Evolutionary conservation across 2,113 vertebrate genomes (phyloP), one percentile per base, ranked within the genome.

Genomic region (Trogon surrucura): DNA sequence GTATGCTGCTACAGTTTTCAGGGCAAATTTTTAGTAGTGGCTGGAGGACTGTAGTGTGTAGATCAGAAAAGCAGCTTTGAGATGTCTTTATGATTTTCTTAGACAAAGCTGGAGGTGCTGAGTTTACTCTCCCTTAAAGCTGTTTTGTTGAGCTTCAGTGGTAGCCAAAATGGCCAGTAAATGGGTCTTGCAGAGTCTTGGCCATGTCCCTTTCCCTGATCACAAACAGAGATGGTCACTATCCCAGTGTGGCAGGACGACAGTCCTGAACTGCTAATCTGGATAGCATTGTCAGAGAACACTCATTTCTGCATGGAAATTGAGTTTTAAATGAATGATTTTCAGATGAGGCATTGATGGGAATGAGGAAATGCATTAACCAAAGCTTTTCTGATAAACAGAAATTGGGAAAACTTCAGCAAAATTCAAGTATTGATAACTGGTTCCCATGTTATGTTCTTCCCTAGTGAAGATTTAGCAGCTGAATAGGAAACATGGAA

Each of bases 211-310:
- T 50, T 36, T 44, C 26, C 26, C 26, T 65, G 13, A 16, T 19
- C 5, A 13, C 4, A 44, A 27, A 36, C n/a, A 14, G 60, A 71
- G 60, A n/a, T 2, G 2, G 14, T 5, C 5, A 1, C 6, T 22
- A 34, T 57, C 19, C 51, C 22, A 19, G 10, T 47, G 13, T 1
- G 2, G 54, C 48, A 20, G 58, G 5, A 61, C 1, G 7, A 14
- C 4, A 3, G 13, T 75, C 16, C 64, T 54, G 7, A 75, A 19
- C 62, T 56, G 41, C 44, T 19, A 8, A 18, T 57, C 44, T 65
- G 38, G 56, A 5, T 65, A 30, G 6, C 6, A 7, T 29, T 78
- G 41, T 15, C 58, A 56, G 58, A 61, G 38, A 38, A 19, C 3
- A 10, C 7, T 60, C 1, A 41, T 38, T 89, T 72, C 53, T 80